Conservation (phyloP, 2,888 invertebrate species). For the Tuta absoluta region DNA sequence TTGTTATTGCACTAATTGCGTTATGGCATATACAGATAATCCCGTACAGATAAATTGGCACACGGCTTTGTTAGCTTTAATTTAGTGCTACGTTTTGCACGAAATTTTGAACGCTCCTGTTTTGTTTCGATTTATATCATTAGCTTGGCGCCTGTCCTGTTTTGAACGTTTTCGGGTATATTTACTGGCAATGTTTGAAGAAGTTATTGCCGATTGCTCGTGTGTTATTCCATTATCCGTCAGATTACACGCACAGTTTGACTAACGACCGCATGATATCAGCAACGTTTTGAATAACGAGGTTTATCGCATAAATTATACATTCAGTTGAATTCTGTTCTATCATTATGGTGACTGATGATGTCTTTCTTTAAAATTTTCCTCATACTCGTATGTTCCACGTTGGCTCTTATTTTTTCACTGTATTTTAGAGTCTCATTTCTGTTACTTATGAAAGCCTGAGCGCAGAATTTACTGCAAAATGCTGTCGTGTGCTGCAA, state of each 20-base stretch:
- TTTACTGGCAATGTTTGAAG: not conserved
- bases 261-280: slow-evolving; percentile 38
- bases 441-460: slow-evolving; percentile 22
- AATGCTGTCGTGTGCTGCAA: slow-evolving; percentile 5
- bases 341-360: not conserved
- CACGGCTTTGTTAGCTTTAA: slow-evolving; percentile 16
- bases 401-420: not conserved
- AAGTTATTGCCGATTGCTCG: not conserved
- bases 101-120: not conserved
- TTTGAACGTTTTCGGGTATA: not conserved
- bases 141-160: not conserved
- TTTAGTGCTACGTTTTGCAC: slow-evolving; percentile 7
- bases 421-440: not conserved
- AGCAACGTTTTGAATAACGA: not conserved
- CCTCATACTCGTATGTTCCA: too few species aligned
- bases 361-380: too few species aligned
- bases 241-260: slow-evolving; percentile 44
- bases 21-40: slow-evolving; percentile 21
- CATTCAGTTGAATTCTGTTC: not conserved
- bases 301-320: not conserved
- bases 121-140: slow-evolving; percentile 4
- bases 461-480: slow-evolving; percentile 20
- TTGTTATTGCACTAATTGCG: slow-evolving; percentile 21
- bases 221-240: slow-evolving; percentile 9
- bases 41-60: slow-evolving; percentile 16